Base-by-base conservation (phyloP, 2,888 invertebrate species). In the Liposcelis brunnea region DNA sequence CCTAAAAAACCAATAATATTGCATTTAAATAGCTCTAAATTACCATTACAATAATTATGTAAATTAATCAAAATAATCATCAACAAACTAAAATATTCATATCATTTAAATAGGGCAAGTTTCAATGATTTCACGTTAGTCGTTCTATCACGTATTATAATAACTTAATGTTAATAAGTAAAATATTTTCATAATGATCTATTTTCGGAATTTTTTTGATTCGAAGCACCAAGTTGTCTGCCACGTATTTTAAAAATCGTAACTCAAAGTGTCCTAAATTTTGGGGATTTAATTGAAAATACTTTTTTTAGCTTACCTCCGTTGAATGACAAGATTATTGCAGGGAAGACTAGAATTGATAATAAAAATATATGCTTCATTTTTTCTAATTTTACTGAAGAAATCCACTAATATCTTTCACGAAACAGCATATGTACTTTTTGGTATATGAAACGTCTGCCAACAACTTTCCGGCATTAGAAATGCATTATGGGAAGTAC, bases 291-390 rank as follows among this genome's bases (percentile, higher is more conserved):
- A 51, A 50, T 55, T 56, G 55, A 55, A 50, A 52, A 53, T 52
- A 52, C 50, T 52, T n/a, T n/a, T n/a, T n/a, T n/a, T n/a, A n/a
- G 71, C 78, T 80, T 71, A 85, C 84, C 77, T 63, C 67, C 70
- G 61, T 75, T 74, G 52, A 78, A 70, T 53, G 77, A 76, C 53
- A 80, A 71, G 52, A 83, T 70, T 38, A 79, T 70, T 31, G 79
- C 75, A 54, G 83, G 82, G 51, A 84, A 64, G 54, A 80, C 73
- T 56, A 84, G 58, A 46, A 83, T 59, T 50, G 71, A 58, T 42
- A 78, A 61, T 55, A 83, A 62, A 60, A 75, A 71, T 56, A 79
- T 66, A 56, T 73, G 68, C 65, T 73, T 81, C 83, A 84, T 83
- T 61, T 18, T 18, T 19, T 18, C 12, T 40, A 19, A 12, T 40